phyloP scores from a whole-genome alignment of 2,113 vertebrate species.

The Ginglymostoma cirratum region DNA sequence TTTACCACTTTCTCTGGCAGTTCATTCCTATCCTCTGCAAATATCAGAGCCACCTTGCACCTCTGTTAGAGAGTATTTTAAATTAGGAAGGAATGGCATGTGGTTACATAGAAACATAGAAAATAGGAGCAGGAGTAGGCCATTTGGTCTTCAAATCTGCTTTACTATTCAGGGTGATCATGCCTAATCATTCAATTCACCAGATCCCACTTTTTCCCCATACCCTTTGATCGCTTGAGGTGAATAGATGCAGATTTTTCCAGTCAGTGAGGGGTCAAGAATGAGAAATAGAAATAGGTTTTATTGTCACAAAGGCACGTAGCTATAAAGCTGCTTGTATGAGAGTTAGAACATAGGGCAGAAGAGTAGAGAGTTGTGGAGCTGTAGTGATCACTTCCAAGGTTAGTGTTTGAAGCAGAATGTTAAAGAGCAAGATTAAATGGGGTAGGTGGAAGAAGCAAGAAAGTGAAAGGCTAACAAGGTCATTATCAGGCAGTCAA shows the following conservation, averaged over 20 bases:
- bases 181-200: too few species aligned
- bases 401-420: neutral
- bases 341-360: neutral
- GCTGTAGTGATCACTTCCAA: neutral
- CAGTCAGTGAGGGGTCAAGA: neutral
- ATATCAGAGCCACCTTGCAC: neutral
- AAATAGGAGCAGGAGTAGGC: too few species aligned
- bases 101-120: too few species aligned
- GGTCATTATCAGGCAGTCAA: neutral
- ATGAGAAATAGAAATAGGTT: too few species aligned
- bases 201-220: too few species aligned
- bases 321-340: neutral
- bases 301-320: too few species aligned
- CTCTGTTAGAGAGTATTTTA: neutral
- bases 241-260: neutral
- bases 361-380: neutral
- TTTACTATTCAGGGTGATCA: too few species aligned
- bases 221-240: neutral
- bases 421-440: neutral
- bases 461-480: neutral
- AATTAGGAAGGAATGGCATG: neutral
- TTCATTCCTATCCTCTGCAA: neutral
- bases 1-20: too few species aligned
- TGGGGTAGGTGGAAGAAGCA: neutral
- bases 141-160: too few species aligned